These are phyloP conservation scores for Tapera naevia DNA, from an alignment of 2,797 vertebrate genomes.

Conservation along the genomic window DNA sequence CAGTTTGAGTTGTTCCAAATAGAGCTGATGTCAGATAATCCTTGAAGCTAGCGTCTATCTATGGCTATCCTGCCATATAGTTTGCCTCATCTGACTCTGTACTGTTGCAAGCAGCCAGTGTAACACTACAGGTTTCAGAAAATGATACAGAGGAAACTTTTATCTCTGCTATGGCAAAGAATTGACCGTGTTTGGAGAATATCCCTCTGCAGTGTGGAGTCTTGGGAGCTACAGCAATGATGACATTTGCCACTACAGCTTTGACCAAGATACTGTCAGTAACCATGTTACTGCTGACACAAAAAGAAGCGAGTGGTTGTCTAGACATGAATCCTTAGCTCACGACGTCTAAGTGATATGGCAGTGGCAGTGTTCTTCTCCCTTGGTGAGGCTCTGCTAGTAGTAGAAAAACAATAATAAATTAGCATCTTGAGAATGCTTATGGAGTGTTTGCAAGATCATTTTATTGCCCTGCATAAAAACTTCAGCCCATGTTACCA, in stretches of 20 bases:
- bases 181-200: background rate
- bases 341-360: background rate
- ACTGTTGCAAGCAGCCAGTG: constrained; percentile 17
- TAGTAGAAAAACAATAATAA: background rate
- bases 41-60: background rate
- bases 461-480: background rate
- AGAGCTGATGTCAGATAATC: background rate
- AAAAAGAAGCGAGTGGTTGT: background rate
- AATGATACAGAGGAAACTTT: background rate
- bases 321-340: background rate
- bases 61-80: background rate
- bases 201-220: background rate
- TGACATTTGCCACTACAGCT: background rate
- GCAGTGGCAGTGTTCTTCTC: background rate
- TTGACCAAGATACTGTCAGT: background rate
- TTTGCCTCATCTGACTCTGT: background rate
- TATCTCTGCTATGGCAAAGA: background rate
- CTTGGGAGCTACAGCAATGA: background rate
- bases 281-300: background rate
- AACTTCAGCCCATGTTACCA: background rate
- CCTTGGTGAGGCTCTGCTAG: background rate
- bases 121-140: background rate
- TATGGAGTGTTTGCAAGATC: background rate
- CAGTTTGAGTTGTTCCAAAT: background rate
- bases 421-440: background rate